phyloP scores from a whole-genome alignment of 2,888 invertebrate species.

The Pachydiplax longipennis region DNA sequence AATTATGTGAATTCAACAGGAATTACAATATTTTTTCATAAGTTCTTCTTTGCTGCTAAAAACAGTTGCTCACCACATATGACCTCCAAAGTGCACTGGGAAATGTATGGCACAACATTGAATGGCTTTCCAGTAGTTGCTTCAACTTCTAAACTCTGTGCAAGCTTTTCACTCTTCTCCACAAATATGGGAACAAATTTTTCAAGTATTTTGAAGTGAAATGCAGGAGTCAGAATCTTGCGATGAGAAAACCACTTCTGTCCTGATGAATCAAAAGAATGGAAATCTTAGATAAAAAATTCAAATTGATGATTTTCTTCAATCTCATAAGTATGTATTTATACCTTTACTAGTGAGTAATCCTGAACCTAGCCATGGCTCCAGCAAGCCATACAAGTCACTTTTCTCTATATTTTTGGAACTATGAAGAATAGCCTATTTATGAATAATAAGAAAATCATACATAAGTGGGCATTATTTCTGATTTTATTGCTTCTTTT shows the following conservation, averaged over 20 bases:
- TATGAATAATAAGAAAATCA: slow-evolving; percentile 1
- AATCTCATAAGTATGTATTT: not conserved
- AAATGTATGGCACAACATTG: slow-evolving; percentile 18
- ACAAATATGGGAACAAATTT: slow-evolving; percentile 58
- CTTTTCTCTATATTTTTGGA: slow-evolving; percentile 58
- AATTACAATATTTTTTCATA: too few relatives aligned
- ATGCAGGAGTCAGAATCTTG: slow-evolving; percentile 61
- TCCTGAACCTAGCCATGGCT: slow-evolving; percentile 62
- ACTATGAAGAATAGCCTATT: slow-evolving; percentile 56
- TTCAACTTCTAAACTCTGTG: slow-evolving; percentile 55
- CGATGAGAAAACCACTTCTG: slow-evolving; percentile 61
- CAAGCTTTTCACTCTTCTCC: slow-evolving; percentile 57
- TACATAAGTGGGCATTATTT: not conserved
- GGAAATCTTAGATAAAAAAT: not conserved
- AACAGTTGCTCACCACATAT: slow-evolving; percentile 48
- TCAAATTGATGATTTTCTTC: not conserved
- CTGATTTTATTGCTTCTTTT: not conserved
- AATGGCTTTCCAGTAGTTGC: slow-evolving; percentile 50
- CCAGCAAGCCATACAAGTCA: slow-evolving; percentile 57
- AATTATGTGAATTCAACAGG: too few relatives aligned
- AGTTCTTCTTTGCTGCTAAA: too few relatives aligned
- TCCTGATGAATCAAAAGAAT: slow-evolving; percentile 54
- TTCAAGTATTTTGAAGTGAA: slow-evolving; percentile 61
- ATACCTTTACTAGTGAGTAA: slow-evolving; percentile 59
- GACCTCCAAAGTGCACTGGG: slow-evolving; percentile 49